Percentiles rank a stretch among this genome's conserved stretches.
phyloP scores from a whole-genome alignment of 2,797 vertebrate species.

The Crenuchus spilurus region DNA sequence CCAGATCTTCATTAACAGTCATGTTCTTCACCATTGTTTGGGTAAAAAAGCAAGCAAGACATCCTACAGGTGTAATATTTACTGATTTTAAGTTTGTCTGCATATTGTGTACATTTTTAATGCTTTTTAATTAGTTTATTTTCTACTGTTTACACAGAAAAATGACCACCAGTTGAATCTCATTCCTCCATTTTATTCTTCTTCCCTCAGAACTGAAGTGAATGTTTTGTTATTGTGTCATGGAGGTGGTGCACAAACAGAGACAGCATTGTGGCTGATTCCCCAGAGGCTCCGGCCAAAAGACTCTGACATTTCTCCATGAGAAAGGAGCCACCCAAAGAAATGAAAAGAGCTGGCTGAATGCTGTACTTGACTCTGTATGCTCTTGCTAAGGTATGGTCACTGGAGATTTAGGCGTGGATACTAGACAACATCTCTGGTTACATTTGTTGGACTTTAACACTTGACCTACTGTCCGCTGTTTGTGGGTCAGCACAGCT shows the following conservation, averaged over 20 bases:
- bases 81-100: no score
- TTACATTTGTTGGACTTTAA: conserved; percentile 47
- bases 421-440: conserved; percentile 33
- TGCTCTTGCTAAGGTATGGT: conserved; percentile 32
- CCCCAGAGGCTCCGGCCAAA: conserved; percentile 42
- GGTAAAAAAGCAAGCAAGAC: no score
- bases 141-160: no score
- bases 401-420: conserved; percentile 39
- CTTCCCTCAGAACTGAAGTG: not conserved
- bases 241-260: conserved; percentile 22
- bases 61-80: no score
- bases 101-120: not conserved
- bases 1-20: no score
- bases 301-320: conserved; percentile 47
- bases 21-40: no score
- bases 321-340: conserved; percentile 44
- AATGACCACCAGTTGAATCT: not conserved
- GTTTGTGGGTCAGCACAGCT: conserved; percentile 18
- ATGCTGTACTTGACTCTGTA: conserved; percentile 40
- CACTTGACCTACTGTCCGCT: conserved; percentile 42
- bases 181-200: not conserved
- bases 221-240: conserved; percentile 12
- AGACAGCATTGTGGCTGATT: conserved; percentile 34
- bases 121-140: no score
- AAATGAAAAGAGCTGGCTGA: conserved; percentile 34